Base-by-base conservation (phyloP, 2,888 invertebrate genomes). In the Temnothorax rugatulus region DNA sequence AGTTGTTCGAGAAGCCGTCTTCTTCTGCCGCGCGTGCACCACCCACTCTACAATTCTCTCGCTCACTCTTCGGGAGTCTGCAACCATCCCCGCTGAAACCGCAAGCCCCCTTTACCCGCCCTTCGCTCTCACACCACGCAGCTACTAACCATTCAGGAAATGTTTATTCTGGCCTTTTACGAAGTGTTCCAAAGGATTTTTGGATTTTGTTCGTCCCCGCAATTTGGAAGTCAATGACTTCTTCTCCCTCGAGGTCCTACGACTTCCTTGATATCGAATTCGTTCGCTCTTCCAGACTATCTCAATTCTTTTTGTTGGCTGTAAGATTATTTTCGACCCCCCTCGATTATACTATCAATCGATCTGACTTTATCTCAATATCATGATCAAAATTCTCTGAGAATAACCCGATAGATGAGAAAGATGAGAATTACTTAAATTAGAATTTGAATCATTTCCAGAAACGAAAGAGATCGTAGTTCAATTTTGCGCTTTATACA, bases 121-220 rank as follows among this genome's bases (percentile, higher is more conserved):
- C 82, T 84, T 76, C 88, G 64, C 89, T 77, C 88, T 83, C 85
- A 71, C 85, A 76, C 71, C 86, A 83, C 85, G 87, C 87, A 88
- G 89, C 92, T 93, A 93, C 93, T 92, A 93, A 93, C 93, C 93
- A 90, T 94, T 93, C 93, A 88, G 92, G 92, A 92, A 93, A 93
- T 93, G 92, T 93, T 93, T 92, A 92, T 93, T 93, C 91, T 89
- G 87, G 90, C 86, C 91, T 93, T 92, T 92, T 90, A 87, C 88
- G 82, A 84, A 85, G 83, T 86, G 83, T 84, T 91, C 87, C 83
- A 89, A 91, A 91, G 90, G 91, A 93, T 93, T 93, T 93, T 92
- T 91, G 90, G 90, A 92, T 92, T 90, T 91, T 89, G 75, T 76
- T 84, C 85, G 83, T 82, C 47, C 59, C 82, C 84, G 66, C 86